Evolutionary conservation across 2,113 vertebrate species (phyloP).

Genomic region (Dromaius novaehollandiae): DNA sequence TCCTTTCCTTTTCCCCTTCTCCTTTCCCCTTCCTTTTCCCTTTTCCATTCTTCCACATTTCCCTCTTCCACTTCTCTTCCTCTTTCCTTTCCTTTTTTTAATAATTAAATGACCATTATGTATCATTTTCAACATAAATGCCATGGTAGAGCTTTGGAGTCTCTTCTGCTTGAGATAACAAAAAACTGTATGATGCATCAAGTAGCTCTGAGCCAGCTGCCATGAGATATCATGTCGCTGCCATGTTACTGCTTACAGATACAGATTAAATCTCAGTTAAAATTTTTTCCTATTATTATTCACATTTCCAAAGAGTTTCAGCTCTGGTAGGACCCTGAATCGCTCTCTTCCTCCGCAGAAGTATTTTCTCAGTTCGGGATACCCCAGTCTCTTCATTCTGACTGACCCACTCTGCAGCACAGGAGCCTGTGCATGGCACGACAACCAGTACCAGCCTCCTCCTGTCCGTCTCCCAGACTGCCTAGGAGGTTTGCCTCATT

Average conservation of each 20-base stretch:
- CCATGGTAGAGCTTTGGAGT: background rate
- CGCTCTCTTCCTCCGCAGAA: background rate
- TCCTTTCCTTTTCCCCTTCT: background rate
- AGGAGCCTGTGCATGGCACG: background rate
- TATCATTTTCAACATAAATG: background rate
- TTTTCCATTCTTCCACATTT: background rate
- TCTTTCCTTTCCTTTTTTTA: background rate
- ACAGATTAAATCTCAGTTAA: background rate
- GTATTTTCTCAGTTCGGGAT: background rate
- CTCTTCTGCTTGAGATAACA: background rate
- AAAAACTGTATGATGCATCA: background rate
- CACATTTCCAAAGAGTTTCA: conserved; percentile 7
- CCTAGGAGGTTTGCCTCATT: background rate
- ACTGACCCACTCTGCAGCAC: background rate
- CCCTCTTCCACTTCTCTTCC: background rate
- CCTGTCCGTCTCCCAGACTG: background rate
- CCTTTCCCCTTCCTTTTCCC: background rate
- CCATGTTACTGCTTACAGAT: background rate
- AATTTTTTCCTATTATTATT: background rate
- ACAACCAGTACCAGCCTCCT: background rate
- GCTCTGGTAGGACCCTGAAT: background rate
- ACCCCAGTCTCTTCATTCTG: fast-evolving
- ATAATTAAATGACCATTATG: background rate
- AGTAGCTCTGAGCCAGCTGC: fast-evolving
- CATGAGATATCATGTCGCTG: background rate